Evolutionary conservation across 2,113 vertebrate species (phyloP).

Genomic region (Eonycteris spelaea): DNA sequence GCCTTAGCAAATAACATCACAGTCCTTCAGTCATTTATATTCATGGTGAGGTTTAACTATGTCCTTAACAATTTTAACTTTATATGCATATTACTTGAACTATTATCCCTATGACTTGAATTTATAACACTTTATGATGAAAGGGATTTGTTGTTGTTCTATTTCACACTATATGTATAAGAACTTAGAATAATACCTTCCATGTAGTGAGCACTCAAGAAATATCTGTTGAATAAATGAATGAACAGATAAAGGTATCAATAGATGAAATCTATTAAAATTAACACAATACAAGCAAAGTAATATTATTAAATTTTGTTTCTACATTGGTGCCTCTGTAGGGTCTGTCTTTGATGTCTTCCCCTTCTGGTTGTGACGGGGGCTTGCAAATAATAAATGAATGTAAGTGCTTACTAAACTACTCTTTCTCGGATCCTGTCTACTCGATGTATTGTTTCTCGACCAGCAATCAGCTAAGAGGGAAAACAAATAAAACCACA

Average conservation of each 20-base stretch:
- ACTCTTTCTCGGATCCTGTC: background rate
- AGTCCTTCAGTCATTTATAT: background rate
- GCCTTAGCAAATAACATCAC: background rate
- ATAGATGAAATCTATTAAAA: background rate
- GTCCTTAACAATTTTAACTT: background rate
- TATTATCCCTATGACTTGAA: background rate
- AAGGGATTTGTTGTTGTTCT: background rate
- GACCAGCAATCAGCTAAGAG: background rate
- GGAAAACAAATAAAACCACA: background rate
- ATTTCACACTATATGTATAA: background rate
- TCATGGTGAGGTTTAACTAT: background rate
- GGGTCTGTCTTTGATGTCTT: background rate
- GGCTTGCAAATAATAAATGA: background rate
- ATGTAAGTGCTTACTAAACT: background rate
- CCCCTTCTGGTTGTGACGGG: background rate
- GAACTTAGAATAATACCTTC: background rate
- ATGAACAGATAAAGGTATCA: background rate
- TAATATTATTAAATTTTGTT: background rate
- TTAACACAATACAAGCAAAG: background rate
- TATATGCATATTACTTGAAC: background rate
- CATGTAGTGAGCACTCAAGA: background rate
- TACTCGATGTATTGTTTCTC: background rate
- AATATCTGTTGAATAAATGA: background rate
- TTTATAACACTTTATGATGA: background rate
- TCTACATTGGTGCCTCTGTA: background rate